Evolutionary conservation across 92 coral and sea anemone species (phyloP), one percentile per base, ranked within the genome.

Genomic region (Palythoa grandiflora): DNA sequence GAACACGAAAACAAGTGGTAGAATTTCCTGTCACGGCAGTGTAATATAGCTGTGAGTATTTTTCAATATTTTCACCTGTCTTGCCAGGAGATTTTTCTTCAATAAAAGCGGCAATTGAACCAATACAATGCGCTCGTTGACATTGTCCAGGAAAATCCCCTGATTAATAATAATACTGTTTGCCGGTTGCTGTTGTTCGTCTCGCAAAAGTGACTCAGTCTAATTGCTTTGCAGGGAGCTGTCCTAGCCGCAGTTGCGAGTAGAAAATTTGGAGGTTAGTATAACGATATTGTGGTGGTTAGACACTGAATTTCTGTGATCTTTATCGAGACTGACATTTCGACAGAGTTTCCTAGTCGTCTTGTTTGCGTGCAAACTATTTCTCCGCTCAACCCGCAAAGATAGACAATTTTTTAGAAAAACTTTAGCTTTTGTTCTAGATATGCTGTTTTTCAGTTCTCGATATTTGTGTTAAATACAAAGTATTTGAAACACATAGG

Each of bases 181-280:
- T 63, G 16, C 19, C 73, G 59, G 38, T 17, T 11, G 36, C 70
- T 19, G n/a, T 15, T 70, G 11, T 38, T 39, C 28, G 52, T 60
- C 15, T 61, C 44, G 39, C 53, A 10, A 73, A 87, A 28, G 38
- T 38, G 71, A 9, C 28, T 13, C 59, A 61, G n/a, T 19, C 35
- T 37, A n/a, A 52, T 90, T 40, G 65, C 36, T 75, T 15, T 36
- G 10, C 77, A 96, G 99, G 99, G 99, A 37, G 99, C 99, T 19
- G 98, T 96, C 38, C 87, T 96, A 19, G 99, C 99, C 77, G 98
- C 99, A 36, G 97, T 96, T 74, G 99, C 99, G 4, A 96, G 99
- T 81, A 90, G 99, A 75, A 96, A 96, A 68, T 95, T 93, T 78
- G 95, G 96, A 85, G 94, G 98, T 95, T 90, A 81, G 94, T 73